phyloP scores from a whole-genome alignment of 37 sponge, comb jelly and placozoan genomes.

The Bolinopsis microptera region DNA sequence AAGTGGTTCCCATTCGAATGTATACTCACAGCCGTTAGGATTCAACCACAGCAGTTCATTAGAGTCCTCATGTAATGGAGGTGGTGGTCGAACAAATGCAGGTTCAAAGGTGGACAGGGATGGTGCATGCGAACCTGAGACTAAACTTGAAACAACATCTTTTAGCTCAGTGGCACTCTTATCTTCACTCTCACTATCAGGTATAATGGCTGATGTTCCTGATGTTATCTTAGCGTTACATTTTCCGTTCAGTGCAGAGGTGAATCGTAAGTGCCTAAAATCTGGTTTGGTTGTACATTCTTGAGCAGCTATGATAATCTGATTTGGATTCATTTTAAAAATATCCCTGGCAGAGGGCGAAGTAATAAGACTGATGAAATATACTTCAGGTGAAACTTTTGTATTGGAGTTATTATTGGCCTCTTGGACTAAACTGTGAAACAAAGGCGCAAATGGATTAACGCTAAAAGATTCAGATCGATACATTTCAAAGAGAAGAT shows the following conservation, averaged over 20 bases:
- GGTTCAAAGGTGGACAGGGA: slow-evolving; percentile 79
- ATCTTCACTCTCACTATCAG: slow-evolving; percentile 10
- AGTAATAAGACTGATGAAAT: slow-evolving; percentile 53
- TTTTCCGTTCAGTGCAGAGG: background rate
- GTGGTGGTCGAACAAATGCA: slow-evolving; percentile 78
- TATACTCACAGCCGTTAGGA: slow-evolving; percentile 77
- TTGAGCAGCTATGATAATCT: slow-evolving; percentile 49
- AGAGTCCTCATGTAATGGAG: slow-evolving; percentile 78
- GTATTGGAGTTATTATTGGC: too few species aligned
- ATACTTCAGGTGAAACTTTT: slow-evolving; percentile 28
- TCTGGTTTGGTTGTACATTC: slow-evolving; percentile 55
- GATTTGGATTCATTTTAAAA: slow-evolving; percentile 46
- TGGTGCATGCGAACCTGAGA: slow-evolving; percentile 32
- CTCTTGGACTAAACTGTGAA: slow-evolving; percentile 65
- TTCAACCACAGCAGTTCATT: slow-evolving; percentile 91
- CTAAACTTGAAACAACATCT: background rate
- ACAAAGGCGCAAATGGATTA: slow-evolving; percentile 87
- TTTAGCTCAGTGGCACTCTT: background rate
- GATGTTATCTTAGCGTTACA: background rate
- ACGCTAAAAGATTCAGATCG: slow-evolving; percentile 74
- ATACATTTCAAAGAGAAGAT: slow-evolving; percentile 84
- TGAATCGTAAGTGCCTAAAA: background rate
- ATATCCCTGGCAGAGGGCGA: slow-evolving; percentile 61
- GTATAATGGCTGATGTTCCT: slow-evolving; percentile 33
- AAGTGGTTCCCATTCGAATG: slow-evolving; percentile 86